Evolutionary conservation across 2,888 invertebrate species (phyloP).

Genomic region (Drosophila trichaetosa): DNA sequence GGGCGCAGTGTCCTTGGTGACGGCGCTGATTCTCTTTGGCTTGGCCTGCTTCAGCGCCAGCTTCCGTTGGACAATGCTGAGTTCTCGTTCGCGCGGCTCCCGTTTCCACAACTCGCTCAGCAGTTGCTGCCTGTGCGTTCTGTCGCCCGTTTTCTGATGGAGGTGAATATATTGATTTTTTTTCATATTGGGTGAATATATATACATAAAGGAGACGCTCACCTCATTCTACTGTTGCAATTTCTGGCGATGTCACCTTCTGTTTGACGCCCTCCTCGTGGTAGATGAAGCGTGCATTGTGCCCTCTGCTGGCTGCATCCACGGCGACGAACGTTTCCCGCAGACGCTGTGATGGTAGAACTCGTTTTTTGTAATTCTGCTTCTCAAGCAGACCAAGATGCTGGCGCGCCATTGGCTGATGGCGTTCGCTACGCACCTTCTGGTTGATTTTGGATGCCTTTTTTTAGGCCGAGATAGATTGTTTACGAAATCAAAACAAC

Average conservation of each 20-base stretch:
- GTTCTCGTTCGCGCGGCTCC: slow-evolving; percentile 90
- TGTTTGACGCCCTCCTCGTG: slow-evolving; percentile 87
- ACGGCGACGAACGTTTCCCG: slow-evolving; percentile 93
- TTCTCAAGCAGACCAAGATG: slow-evolving; percentile 94
- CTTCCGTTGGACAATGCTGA: slow-evolving; percentile 91
- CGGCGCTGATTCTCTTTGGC: slow-evolving; percentile 88
- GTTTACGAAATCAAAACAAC: slow-evolving; percentile 40
- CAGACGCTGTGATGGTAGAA: slow-evolving; percentile 94
- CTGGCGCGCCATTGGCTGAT: slow-evolving; percentile 91
- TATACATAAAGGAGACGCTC: slow-evolving; percentile 12
- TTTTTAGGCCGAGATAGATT: slow-evolving; percentile 92
- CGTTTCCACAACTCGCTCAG: slow-evolving; percentile 92
- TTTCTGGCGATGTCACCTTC: slow-evolving; percentile 85
- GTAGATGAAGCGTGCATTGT: slow-evolving; percentile 93
- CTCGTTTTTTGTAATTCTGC: slow-evolving; percentile 93
- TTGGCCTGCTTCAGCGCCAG: slow-evolving; percentile 90
- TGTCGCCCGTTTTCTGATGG: background rate
- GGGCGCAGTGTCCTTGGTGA: slow-evolving; percentile 89
- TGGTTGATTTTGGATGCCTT: slow-evolving; percentile 94
- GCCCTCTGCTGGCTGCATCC: slow-evolving; percentile 87
- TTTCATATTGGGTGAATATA: background rate
- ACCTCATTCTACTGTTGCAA: slow-evolving; percentile 88
- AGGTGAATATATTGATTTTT: background rate
- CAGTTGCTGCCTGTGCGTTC: slow-evolving; percentile 85
- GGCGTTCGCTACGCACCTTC: slow-evolving; percentile 93